Evolutionary conservation across 2,797 vertebrate species (phyloP).

Genomic region (Paramormyrops hopkinsi): DNA sequence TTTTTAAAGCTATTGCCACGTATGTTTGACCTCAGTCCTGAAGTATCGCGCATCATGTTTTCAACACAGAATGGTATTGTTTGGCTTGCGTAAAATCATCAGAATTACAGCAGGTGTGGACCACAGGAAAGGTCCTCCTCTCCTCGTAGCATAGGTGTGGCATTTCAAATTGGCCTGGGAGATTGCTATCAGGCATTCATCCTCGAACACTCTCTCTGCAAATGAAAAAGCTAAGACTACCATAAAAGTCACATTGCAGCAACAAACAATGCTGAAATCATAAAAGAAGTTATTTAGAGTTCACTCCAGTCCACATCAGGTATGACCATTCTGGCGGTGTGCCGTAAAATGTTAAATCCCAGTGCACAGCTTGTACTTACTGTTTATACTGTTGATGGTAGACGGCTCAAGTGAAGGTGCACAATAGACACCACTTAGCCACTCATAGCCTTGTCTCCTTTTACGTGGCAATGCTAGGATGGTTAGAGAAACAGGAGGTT

Average conservation of each 20-base stretch:
- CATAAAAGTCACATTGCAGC: background rate
- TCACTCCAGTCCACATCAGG: background rate
- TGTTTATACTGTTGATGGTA: background rate
- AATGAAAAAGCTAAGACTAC: background rate
- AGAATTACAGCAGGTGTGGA: constrained; percentile 3
- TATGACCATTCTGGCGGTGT: background rate
- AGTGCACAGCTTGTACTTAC: background rate
- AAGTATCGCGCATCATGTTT: constrained; percentile 51
- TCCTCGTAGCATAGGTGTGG: constrained; percentile 30
- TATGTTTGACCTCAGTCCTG: constrained; percentile 44
- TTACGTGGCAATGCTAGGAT: background rate
- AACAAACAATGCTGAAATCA: background rate
- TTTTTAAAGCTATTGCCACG: constrained; percentile 20
- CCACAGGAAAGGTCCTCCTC: constrained; percentile 11
- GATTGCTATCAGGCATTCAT: constrained; percentile 48
- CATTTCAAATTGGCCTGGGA: constrained; percentile 43
- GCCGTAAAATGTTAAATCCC: background rate
- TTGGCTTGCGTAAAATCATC: background rate
- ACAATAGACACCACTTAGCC: background rate
- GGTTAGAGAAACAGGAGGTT: background rate
- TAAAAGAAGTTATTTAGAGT: constrained; percentile 3
- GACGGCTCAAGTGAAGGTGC: background rate
- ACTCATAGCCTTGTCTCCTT: background rate
- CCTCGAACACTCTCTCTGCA: constrained; percentile 9
- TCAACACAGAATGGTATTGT: constrained; percentile 39